Evolutionary conservation across 2,113 vertebrate species (phyloP).

Genomic region (Emydura subglobosa): DNA sequence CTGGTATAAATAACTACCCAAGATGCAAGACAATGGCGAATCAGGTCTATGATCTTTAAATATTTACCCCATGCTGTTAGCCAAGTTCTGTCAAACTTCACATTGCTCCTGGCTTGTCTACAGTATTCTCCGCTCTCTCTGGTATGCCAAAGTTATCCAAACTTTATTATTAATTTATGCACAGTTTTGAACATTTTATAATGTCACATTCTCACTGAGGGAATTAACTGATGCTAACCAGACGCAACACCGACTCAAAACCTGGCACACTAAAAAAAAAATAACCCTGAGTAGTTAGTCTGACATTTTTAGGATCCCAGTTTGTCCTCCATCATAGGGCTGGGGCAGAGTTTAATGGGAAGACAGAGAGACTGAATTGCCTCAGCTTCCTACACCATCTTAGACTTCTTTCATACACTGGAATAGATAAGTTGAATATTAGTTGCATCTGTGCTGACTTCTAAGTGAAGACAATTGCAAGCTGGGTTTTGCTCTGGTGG

Average conservation of each 20-base stretch:
- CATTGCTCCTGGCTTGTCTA: slow-evolving; percentile 49
- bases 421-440: not conserved
- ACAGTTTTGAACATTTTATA: slow-evolving; percentile 26
- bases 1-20: not conserved
- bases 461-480: not conserved
- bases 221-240: slow-evolving; percentile 39
- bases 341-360: not conserved
- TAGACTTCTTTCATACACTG: not conserved
- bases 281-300: not conserved
- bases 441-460: not conserved
- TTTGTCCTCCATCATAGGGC: not conserved
- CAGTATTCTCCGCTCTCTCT: not conserved
- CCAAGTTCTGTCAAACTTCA: slow-evolving; percentile 30
- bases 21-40: not conserved
- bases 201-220: slow-evolving; percentile 17
- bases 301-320: not conserved
- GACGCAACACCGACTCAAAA: slow-evolving; percentile 9
- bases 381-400: not conserved
- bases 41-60: slow-evolving; percentile 13
- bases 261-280: slow-evolving; percentile 23
- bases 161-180: not conserved
- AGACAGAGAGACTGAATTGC: not conserved
- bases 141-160: not conserved
- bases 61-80: not conserved
- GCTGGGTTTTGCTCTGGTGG: not conserved